Evolutionary conservation across 2,113 vertebrate genomes (phyloP), one percentile per base, ranked within the genome.

Genomic region (Prinia subflava): DNA sequence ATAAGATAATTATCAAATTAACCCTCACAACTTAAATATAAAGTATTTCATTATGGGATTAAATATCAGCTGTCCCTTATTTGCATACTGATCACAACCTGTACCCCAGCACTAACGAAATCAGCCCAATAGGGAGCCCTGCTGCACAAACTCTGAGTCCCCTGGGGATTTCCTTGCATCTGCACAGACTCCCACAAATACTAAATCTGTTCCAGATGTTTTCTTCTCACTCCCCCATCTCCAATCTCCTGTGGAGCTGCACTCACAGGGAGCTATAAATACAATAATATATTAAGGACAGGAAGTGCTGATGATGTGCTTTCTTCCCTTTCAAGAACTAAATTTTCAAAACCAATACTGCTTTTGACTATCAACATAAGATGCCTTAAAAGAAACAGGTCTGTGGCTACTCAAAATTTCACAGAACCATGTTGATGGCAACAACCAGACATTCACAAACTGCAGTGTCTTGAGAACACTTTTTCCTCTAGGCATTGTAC

Each of bases 251-350:
- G 25, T 81, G 39, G 42, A 90, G 60, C 42, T 89, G 71, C 47
- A 95, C 68, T 33, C 91, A 78, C 63, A 63, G 68, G 90, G 17
- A 67, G 59, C 39, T 94, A 91, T 78, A 92, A 88, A 96, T 90
- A 86, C 10, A 83, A 13, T 37, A 83, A 81, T 56, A 44, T 49
- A 88, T 50, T 87, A 92, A 83, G 55, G 63, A 86, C 85, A 89
- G 88, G 86, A 97, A 93, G 56, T 52, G 63, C 76, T 86, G 59
- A 57, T 42, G 15, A 83, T 63, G 47, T 63, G 30, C 28, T 83
- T 89, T 83, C 59, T 87, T 77, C 71, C 70, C 37, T 75, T 88
- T 67, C 42, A 91, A 90, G 68, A 73, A 55, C 56, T 73, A 31
- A 23, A 64, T 41, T 88, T 90, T 86, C 47, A 81, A 74, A 90